These are phyloP conservation scores for Urocynchramus pylzowi DNA, from an alignment of 2,113 vertebrate genomes.

Conservation along the genomic window DNA sequence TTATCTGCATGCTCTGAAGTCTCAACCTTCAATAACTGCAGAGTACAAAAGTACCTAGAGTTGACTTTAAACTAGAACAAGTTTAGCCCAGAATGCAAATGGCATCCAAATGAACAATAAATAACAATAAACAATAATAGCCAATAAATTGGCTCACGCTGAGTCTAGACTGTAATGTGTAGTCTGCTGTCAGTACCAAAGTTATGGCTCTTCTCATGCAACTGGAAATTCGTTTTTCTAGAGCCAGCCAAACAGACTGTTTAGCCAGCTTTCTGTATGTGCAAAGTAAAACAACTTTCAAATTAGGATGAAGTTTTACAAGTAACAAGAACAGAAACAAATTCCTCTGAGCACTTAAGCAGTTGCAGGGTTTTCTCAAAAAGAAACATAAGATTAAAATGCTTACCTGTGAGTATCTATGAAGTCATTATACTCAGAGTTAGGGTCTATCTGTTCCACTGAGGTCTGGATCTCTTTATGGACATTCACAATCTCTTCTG, in stretches of 20 bases:
- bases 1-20: background rate
- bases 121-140: no score
- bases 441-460: conserved; percentile 89
- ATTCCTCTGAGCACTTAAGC: background rate
- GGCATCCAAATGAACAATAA: background rate
- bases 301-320: background rate
- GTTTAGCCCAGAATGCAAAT: background rate
- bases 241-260: background rate
- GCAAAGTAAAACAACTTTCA: background rate
- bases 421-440: conserved; percentile 88
- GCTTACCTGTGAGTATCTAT: conserved; percentile 88
- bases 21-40: background rate
- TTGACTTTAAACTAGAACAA: background rate
- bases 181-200: background rate
- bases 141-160: background rate
- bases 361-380: background rate
- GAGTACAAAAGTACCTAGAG: background rate
- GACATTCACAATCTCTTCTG: conserved; percentile 90
- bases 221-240: background rate
- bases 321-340: background rate
- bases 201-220: background rate
- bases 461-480: conserved; percentile 91
- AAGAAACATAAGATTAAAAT: background rate
- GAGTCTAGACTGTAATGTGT: background rate
- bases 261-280: background rate